Conservation (phyloP, 2,797 vertebrate genomes). For the Psittacula derbiana region DNA sequence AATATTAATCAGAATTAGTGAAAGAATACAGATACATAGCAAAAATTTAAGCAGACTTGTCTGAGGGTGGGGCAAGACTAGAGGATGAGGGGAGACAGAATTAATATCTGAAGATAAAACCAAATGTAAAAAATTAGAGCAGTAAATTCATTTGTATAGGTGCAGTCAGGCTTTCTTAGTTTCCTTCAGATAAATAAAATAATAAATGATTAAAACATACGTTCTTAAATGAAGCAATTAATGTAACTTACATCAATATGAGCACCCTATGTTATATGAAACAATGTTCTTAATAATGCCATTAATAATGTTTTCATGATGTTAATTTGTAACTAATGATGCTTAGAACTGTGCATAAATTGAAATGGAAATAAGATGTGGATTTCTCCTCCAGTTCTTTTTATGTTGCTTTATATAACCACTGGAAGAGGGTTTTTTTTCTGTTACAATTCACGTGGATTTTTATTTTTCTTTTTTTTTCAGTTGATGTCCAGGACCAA, state of each 20-base stretch:
- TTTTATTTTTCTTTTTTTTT: background rate
- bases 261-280: background rate
- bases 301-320: background rate
- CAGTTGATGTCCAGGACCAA: background rate
- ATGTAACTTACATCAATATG: background rate
- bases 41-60: slow-evolving; percentile 40
- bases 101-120: slow-evolving; percentile 20
- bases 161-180: background rate
- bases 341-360: background rate
- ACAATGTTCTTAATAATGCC: background rate
- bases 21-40: slow-evolving; percentile 4
- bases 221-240: slow-evolving; percentile 13
- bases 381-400: background rate
- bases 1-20: background rate
- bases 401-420: background rate
- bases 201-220: background rate
- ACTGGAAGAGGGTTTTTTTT: background rate
- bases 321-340: background rate
- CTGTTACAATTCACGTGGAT: background rate
- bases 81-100: background rate
- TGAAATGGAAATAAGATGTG: background rate
- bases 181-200: background rate
- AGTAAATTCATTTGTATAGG: background rate
- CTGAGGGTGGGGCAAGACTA: slow-evolving; percentile 41
- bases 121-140: background rate